phyloP scores from a whole-genome alignment of 2,113 vertebrate species.

The Megaleporinus macrocephalus region DNA sequence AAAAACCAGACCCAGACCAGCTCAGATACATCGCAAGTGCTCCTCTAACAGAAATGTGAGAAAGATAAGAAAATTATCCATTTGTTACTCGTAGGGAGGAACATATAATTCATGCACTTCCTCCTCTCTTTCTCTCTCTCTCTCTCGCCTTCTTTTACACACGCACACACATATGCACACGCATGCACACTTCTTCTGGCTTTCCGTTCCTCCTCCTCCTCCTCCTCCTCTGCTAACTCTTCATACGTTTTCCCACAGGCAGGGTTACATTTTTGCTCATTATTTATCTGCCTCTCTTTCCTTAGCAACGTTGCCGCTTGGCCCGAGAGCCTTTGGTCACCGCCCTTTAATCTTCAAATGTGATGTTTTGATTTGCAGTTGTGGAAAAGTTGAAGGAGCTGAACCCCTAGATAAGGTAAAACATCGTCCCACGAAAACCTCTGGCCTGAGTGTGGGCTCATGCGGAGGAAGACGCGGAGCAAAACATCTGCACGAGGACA shows the following conservation, averaged over 20 bases:
- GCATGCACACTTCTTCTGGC: constrained; percentile 14
- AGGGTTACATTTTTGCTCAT: constrained; percentile 22
- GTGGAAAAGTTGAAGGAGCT: constrained; percentile 38
- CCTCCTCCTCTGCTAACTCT: neutral
- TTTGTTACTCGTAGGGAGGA: constrained; percentile 14
- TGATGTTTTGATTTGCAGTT: constrained; percentile 51
- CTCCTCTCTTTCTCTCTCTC: neutral
- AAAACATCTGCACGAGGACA: constrained; percentile 63
- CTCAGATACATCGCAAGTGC: constrained; percentile 25
- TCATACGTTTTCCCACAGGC: constrained; percentile 46
- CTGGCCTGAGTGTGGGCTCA: constrained; percentile 44
- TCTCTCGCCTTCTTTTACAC: neutral
- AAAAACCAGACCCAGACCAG: constrained; percentile 24
- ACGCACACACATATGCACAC: constrained; percentile 27
- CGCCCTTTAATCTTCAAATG: constrained; percentile 37
- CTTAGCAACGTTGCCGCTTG: constrained; percentile 8
- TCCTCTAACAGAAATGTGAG: constrained; percentile 34
- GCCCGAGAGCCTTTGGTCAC: constrained; percentile 1
- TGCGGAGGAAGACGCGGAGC: constrained; percentile 48
- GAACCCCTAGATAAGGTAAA: constrained; percentile 55
- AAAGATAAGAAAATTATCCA: constrained; percentile 38
- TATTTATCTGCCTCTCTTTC: constrained; percentile 34
- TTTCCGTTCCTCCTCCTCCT: neutral
- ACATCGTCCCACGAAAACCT: constrained; percentile 42
- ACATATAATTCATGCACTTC: constrained; percentile 7